phyloP scores from a whole-genome alignment of 2,113 vertebrate genomes.

The Tragelaphus buxtoni region DNA sequence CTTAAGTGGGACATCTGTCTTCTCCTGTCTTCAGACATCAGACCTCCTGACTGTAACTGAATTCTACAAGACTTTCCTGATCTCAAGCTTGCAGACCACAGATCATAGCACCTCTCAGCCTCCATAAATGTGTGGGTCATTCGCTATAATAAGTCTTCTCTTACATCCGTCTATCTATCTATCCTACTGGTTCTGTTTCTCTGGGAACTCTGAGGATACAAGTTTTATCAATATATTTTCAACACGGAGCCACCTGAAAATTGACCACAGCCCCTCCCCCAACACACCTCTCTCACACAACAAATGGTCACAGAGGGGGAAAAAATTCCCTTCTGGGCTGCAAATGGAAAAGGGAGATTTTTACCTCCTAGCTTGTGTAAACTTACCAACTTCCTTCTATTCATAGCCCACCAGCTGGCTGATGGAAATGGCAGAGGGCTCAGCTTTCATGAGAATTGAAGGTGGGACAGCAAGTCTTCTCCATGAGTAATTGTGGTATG shows the following conservation, averaged over 20 bases:
- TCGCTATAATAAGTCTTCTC: background rate
- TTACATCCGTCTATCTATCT: background rate
- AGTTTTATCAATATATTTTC: background rate
- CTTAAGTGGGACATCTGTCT: background rate
- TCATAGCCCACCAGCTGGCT: background rate
- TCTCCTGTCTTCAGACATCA: background rate
- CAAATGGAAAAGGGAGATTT: background rate
- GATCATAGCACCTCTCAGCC: background rate
- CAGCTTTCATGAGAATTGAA: background rate
- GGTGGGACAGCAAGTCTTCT: background rate
- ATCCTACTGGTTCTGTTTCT: background rate
- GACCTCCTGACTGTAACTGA: background rate
- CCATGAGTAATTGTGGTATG: background rate
- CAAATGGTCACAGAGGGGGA: background rate
- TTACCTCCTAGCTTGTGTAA: background rate
- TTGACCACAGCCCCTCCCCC: background rate
- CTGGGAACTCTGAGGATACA: background rate
- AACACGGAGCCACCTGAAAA: background rate
- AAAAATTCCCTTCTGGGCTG: background rate
- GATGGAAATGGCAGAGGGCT: background rate
- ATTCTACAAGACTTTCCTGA: too few relatives aligned
- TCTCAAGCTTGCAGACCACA: background rate
- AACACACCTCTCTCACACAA: background rate
- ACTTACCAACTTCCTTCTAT: background rate
- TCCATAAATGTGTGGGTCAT: background rate